Percentiles rank a stretch among this genome's conserved stretches.
phyloP scores from a whole-genome alignment of 2,888 invertebrate genomes.

The Cyrtodaria siliqua region DNA sequence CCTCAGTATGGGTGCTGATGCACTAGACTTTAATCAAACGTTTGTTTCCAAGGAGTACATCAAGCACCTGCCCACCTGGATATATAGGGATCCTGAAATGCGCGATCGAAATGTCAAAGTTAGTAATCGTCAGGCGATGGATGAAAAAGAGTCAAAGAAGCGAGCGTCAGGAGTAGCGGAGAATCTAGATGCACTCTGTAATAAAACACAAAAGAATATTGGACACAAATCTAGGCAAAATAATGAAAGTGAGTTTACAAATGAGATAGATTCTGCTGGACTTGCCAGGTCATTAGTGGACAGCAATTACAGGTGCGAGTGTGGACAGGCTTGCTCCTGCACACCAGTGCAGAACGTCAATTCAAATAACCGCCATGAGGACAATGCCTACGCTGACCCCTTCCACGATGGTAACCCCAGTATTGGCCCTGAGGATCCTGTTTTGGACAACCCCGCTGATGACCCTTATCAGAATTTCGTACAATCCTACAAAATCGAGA shows the following conservation, averaged over 20 bases:
- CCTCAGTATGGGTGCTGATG: constrained; percentile 19
- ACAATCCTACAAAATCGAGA: constrained; percentile 17
- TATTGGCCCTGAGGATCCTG: constrained; percentile 17
- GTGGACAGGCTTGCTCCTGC: constrained; percentile 17
- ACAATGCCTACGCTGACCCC: background rate
- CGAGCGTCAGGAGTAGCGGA: too few species aligned
- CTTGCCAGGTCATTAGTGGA: constrained; percentile 20
- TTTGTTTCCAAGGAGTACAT: constrained; percentile 86
- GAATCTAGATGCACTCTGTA: too few species aligned
- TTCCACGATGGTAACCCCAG: background rate
- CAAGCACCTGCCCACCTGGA: constrained; percentile 87
- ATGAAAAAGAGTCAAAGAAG: too few species aligned
- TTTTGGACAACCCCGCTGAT: constrained; percentile 19
- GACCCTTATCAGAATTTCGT: constrained; percentile 27
- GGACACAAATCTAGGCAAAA: too few species aligned
- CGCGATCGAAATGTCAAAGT: too few species aligned
- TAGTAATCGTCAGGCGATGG: too few species aligned
- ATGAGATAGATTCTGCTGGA: too few species aligned
- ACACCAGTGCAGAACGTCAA: constrained; percentile 1
- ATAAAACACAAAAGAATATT: too few species aligned
- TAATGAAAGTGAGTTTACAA: too few species aligned
- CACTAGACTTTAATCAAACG: constrained; percentile 82
- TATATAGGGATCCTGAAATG: constrained; percentile 60
- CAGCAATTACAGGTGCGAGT: constrained; percentile 34
- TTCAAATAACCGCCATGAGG: background rate